Base-by-base conservation (phyloP, 2,888 invertebrate species). In the Abscondita cerata region DNA sequence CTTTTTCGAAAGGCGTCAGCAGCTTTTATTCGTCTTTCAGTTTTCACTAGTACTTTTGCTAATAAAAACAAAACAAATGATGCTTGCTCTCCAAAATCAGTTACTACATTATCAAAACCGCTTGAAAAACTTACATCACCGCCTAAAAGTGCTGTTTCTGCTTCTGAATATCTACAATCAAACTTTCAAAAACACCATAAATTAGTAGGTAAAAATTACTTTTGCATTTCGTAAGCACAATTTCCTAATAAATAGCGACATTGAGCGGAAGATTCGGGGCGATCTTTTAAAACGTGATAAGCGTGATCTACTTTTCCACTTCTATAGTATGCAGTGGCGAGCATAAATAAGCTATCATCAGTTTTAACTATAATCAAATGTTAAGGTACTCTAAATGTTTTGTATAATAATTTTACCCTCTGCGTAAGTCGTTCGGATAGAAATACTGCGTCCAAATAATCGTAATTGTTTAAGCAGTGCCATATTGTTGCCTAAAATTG, bases 391-490 rank as follows among this genome's bases (percentile, higher is more conserved):
- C 25, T 18, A 11, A 13, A 25, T 20, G 12, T n/a, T n/a, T n/a
- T n/a, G 38, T 53, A 46, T 36, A 25, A 25, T 25, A 25, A 25
- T 25, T 25, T 83, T 86, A 95, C 97, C 94, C 93, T 98, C 97
- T 64, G 96, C 93, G 81, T 92, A 93, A 98, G 86, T 80, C 96
- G 87, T 82, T 99, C 98, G 46, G 98, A 96, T 76, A 99, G 86
- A 83, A 98, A 98, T 80, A 95, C 92, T 77, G 98, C 98, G 87
- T 98, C 97, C 76, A 89, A 87, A 84, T 91, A 96, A 79, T 93
- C 93, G 83, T 97, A 98, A 83, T 98, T 93, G 83, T 98, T 96
- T 77, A 99, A 89, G 84, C 96, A 96, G 84, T 97, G 96, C 96
- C 96, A 97, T 85, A 98, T 94, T 84, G 96, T 96, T 82, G 96